Conservation (phyloP, 2,888 invertebrate genomes). For the Tridacna crocea region DNA sequence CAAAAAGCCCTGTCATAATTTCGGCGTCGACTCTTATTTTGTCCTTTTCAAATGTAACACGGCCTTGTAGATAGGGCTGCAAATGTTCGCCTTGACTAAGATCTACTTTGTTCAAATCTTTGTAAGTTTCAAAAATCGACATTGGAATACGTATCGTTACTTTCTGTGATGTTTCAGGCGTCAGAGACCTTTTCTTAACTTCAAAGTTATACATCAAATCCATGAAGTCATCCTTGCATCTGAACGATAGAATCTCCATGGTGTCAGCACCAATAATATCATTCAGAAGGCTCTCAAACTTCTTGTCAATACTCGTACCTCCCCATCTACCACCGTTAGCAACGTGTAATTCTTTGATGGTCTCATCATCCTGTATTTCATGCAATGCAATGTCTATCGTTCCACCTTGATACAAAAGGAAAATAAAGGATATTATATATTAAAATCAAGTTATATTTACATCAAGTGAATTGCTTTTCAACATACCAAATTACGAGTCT, state of each 20-base stretch:
- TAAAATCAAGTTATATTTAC: too few species aligned
- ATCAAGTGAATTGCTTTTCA: too few species aligned
- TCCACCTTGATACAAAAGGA: slow-evolving; percentile 34
- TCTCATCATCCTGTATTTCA: slow-evolving; percentile 33
- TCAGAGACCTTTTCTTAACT: slow-evolving; percentile 43
- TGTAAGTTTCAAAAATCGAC: slow-evolving; percentile 27
- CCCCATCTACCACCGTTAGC: slow-evolving; percentile 59
- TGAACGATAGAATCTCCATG: slow-evolving; percentile 40
- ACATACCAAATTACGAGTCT: too few species aligned
- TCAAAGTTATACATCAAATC: slow-evolving; percentile 41
- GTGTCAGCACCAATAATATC: slow-evolving; percentile 46
- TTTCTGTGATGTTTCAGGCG: slow-evolving; percentile 10
- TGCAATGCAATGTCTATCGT: slow-evolving; percentile 62
- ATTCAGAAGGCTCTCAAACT: slow-evolving; percentile 29
- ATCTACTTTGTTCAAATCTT: slow-evolving; percentile 20
- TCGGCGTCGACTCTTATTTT: slow-evolving; percentile 47
- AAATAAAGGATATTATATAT: not conserved
- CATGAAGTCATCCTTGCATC: slow-evolving; percentile 42
- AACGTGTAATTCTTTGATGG: slow-evolving; percentile 41
- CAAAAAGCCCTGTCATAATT: slow-evolving; percentile 40
- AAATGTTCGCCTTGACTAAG: slow-evolving; percentile 1
- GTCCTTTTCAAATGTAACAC: slow-evolving; percentile 31
- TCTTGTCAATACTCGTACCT: slow-evolving; percentile 40
- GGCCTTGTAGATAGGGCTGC: slow-evolving; percentile 12
- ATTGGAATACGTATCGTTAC: slow-evolving; percentile 37